Conservation (phyloP, 2,113 vertebrate genomes). For the Pachypanchax playfairii region DNA sequence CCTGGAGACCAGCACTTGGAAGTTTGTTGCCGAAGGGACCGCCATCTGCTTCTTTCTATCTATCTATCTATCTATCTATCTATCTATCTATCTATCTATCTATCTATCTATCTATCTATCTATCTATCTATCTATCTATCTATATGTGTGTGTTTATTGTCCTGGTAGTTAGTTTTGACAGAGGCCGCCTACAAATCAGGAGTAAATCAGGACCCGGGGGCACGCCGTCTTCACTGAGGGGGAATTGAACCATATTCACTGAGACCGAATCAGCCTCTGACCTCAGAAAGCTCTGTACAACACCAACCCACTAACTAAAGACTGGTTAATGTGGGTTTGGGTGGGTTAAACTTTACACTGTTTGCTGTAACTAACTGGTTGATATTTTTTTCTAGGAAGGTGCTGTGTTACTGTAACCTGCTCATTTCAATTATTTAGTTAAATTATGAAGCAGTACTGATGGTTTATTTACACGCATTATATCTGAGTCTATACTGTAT, state of each 20-base stretch:
- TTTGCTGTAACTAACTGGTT: background rate
- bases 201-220: constrained; percentile 75
- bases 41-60: constrained; percentile 79
- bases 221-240: constrained; percentile 73
- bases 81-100: constrained; percentile 46
- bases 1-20: constrained; percentile 75
- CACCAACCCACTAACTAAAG: constrained; percentile 54
- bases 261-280: constrained; percentile 75
- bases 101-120: constrained; percentile 36
- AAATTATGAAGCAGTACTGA: too few species aligned
- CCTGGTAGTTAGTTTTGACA: constrained; percentile 71
- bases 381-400: too few species aligned
- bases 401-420: too few species aligned
- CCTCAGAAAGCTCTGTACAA: constrained; percentile 53
- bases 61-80: constrained; percentile 37
- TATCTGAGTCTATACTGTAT: too few species aligned
- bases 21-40: constrained; percentile 79
- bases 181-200: constrained; percentile 74
- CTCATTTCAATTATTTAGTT: too few species aligned
- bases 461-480: too few species aligned
- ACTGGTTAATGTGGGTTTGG: constrained; percentile 29
- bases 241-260: constrained; percentile 77
- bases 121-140: constrained; percentile 44
- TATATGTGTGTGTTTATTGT: constrained; percentile 30
- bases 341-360: background rate